A percentile compares a stretch with the other conserved stretches of the same genome.
These are phyloP conservation scores for Numenius arquata DNA, from an alignment of 2,113 vertebrate genomes.

Conservation along the genomic window DNA sequence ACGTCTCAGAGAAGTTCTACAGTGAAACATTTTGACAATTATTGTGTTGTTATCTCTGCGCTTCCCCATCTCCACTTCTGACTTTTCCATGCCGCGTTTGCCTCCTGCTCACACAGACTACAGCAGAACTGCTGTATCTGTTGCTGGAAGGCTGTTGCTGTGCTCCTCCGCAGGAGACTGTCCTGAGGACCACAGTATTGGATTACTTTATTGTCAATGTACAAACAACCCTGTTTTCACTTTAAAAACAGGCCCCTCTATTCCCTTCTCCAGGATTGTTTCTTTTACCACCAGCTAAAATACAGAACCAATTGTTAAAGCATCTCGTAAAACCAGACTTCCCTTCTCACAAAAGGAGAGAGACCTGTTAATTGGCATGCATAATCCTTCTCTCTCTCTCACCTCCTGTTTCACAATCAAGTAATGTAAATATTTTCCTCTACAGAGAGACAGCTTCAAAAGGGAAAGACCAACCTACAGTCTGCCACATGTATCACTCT, in stretches of 20 bases:
- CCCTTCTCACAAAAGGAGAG: neutral
- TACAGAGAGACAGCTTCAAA: neutral
- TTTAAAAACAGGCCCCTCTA: neutral
- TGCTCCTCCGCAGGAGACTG: neutral
- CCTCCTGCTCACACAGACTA: neutral
- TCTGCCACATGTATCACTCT: neutral
- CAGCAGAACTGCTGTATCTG: neutral
- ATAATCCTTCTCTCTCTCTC: neutral
- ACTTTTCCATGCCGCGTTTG: accelerated
- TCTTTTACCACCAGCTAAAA: neutral
- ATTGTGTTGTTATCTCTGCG: neutral
- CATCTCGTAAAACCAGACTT: neutral
- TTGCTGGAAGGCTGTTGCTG: neutral
- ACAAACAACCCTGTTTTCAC: neutral
- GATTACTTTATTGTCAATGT: neutral
- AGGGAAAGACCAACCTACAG: neutral
- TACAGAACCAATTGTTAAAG: neutral
- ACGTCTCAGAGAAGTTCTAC: neutral
- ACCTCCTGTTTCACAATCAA: neutral
- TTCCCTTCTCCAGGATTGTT: neutral
- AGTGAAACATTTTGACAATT: neutral
- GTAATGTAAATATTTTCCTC: neutral
- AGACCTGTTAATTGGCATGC: neutral
- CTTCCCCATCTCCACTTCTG: neutral
- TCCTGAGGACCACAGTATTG: neutral